Evolutionary conservation across 1,140 invertebrate genomes (phyloP).

Genomic region (Dreissena polymorpha): DNA sequence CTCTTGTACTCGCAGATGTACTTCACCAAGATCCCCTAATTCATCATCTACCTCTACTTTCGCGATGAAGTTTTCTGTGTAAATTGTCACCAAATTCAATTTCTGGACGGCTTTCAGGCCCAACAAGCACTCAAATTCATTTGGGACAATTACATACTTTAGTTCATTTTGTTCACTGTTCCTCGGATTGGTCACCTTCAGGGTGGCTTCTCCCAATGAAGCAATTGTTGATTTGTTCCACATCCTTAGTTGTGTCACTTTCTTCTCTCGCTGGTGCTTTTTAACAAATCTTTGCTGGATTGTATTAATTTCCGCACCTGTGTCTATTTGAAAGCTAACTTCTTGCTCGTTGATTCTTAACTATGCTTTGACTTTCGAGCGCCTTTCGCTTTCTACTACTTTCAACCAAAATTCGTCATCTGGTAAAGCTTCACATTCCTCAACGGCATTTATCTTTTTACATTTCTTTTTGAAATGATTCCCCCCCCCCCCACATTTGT

Average conservation of each 20-base stretch:
- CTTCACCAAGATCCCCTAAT: slow-evolving; percentile 40
- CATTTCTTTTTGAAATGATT: slow-evolving; percentile 43
- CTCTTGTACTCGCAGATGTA: background rate
- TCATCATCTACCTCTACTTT: background rate
- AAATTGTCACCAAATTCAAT: slow-evolving; percentile 1
- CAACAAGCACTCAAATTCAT: slow-evolving; percentile 32
- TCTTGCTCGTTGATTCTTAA: background rate
- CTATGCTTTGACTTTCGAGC: background rate
- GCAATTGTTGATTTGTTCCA: slow-evolving; percentile 6
- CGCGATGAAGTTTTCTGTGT: slow-evolving; percentile 23
- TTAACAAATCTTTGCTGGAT: slow-evolving; percentile 12
- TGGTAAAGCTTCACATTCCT: background rate
- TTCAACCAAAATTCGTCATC: slow-evolving; percentile 2
- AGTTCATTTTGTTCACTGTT: background rate
- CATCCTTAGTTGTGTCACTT: background rate
- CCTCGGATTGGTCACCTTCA: background rate
- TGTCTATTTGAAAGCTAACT: slow-evolving; percentile 10
- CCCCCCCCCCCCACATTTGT: slow-evolving; percentile 1
- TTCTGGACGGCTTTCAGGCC: slow-evolving; percentile 27
- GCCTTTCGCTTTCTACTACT: background rate
- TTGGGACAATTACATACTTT: slow-evolving; percentile 11
- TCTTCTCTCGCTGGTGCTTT: no score
- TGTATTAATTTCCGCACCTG: no score
- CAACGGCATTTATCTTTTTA: slow-evolving; percentile 8
- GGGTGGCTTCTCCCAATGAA: background rate